Base-by-base conservation (phyloP, 2,888 invertebrate species). In the Leptinotarsa juncta region DNA sequence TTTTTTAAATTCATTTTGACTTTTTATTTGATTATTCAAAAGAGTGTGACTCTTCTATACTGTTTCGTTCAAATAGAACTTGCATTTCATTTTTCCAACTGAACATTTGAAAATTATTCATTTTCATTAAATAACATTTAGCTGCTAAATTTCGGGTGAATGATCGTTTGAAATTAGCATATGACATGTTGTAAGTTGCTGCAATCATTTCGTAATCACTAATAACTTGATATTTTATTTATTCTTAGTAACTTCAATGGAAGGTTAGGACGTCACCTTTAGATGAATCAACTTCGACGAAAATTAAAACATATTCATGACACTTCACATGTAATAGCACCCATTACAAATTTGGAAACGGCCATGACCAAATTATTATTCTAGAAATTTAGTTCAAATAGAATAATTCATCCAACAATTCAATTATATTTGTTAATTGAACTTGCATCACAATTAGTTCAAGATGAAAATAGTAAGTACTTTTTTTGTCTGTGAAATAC, bases 301-400 rank as follows among this genome's bases (percentile, higher is more conserved):
- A 51, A n/a, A 51, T 51, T 15, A 51, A 51, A 51, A 51, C 51
- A 51, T n/a, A 51, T 51, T n/a, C 51, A n/a, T 51, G n/a, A 51
- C 51, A 15, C 51, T 42, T 42, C 10, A 42, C 42, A 42, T 42
- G 10, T 32, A 32, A 32, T 32, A 16, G 4, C 4, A 14, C 2
- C n/a, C n/a, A 51, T 2, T 51, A 51, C n/a, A n/a, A n/a, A 51
- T 57, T n/a, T 14, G 16, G 14, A 32, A 62, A 5, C 32, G 62
- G 16, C 62, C 62, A 62, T 62, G 62, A 62, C 62, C 62, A 62
- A 26, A 62, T 62, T 62, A 62, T 26, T 32, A 62, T 62, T 32
- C 16, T n/a, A 16, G 14, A 62, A 62, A 62, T 62, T 62, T 15
- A 62, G 23, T n/a, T 62, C 60, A n/a, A 62, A 62, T 15, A 14